A percentile compares a stretch with the other conserved stretches of the same genome.
phyloP scores from a whole-genome alignment of 2,797 vertebrate genomes.

The Channa striata region DNA sequence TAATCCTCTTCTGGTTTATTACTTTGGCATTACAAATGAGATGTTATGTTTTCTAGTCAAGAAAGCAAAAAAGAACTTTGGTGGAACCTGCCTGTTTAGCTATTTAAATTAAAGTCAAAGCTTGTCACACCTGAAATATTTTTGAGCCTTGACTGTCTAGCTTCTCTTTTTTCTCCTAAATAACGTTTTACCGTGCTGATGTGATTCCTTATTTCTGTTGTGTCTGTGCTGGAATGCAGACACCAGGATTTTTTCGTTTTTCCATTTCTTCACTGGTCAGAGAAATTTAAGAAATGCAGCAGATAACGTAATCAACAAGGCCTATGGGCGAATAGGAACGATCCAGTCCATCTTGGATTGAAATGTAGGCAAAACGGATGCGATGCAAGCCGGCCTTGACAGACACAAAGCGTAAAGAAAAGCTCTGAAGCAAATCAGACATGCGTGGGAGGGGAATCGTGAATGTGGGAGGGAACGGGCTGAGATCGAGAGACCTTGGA shows the following conservation, averaged over 20 bases:
- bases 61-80: not conserved
- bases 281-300: conserved; percentile 25
- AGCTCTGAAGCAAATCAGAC: conserved; percentile 18
- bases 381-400: conserved; percentile 67
- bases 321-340: not conserved
- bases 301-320: conserved; percentile 54
- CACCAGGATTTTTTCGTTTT: not conserved
- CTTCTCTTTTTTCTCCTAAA: conserved; percentile 7
- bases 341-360: conserved; percentile 11
- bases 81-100: not conserved
- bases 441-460: conserved; percentile 56
- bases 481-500: conserved; percentile 70
- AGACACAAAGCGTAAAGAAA: conserved; percentile 62
- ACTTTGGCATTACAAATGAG: not conserved
- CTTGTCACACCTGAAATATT: not conserved
- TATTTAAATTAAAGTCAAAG: conserved; percentile 7
- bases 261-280: conserved; percentile 5
- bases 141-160: conserved; percentile 32
- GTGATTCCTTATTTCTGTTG: conserved; percentile 18
- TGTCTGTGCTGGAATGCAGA: conserved; percentile 37
- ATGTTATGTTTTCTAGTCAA: not conserved
- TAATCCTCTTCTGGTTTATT: conserved; percentile 4
- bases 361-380: conserved; percentile 29
- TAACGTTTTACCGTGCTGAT: not conserved
- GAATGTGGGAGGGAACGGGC: conserved; percentile 62